A percentile compares a stretch with the other conserved stretches of the same genome.
phyloP scores from a whole-genome alignment of 2,797 vertebrate species.

The Glossophaga mutica region DNA sequence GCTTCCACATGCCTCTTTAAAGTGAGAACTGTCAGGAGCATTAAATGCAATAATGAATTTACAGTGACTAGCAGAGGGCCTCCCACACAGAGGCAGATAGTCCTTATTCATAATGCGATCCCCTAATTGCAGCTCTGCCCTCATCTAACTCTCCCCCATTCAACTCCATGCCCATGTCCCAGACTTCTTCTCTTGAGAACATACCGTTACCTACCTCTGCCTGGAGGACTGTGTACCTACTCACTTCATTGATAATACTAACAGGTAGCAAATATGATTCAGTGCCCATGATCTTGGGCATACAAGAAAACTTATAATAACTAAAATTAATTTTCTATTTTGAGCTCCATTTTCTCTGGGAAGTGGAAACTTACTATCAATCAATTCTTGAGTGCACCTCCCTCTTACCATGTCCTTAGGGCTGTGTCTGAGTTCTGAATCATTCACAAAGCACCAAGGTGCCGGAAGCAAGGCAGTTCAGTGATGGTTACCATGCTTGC shows the following conservation, averaged over 20 bases:
- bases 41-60: neutral
- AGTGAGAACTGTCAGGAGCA: neutral
- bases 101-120: neutral
- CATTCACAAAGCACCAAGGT: rapidly evolving
- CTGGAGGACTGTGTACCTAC: neutral
- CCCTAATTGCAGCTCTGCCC: neutral
- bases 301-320: neutral
- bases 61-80: neutral
- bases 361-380: neutral
- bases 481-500: neutral
- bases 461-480: neutral
- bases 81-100: neutral
- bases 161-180: too few relatives aligned
- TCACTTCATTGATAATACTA: neutral
- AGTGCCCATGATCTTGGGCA: neutral
- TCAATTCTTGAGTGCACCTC: neutral
- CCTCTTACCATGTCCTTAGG: neutral
- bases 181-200: neutral
- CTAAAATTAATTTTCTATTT: neutral
- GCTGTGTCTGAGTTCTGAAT: neutral
- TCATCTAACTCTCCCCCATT: neutral
- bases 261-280: neutral
- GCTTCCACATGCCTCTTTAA: neutral
- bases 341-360: neutral
- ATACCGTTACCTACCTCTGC: neutral